Conservation (phyloP, 2,888 invertebrate species). For the Lasioglossum pauxillum region DNA sequence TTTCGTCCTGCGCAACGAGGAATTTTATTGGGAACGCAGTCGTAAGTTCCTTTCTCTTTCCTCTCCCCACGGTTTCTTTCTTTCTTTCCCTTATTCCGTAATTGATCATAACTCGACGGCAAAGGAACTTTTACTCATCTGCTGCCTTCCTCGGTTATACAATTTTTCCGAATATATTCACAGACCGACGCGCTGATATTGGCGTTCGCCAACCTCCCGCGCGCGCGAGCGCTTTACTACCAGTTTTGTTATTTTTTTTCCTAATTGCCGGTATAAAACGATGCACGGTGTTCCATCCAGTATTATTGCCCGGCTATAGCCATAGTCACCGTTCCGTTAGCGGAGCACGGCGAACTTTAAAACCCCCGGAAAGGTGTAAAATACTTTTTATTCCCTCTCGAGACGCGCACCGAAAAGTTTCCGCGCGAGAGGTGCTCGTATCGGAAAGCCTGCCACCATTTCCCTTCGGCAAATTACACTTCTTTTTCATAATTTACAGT, state of each 20-base stretch:
- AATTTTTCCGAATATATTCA: conserved; percentile 15
- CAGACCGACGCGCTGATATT: conserved; percentile 13
- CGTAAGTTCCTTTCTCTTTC: conserved; percentile 50
- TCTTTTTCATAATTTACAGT: not conserved
- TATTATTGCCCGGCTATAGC: not conserved
- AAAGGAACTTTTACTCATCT: conserved; percentile 49
- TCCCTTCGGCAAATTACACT: not conserved
- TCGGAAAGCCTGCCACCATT: not conserved
- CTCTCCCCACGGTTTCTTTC: not conserved
- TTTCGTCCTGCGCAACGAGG: conserved; percentile 55
- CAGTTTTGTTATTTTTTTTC: not conserved
- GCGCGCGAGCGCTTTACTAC: not conserved
- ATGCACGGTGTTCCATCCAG: not conserved
- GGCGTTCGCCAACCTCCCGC: not conserved
- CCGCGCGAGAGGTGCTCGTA: not conserved
- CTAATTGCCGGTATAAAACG: not conserved
- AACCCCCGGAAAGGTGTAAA: conserved; percentile 21
- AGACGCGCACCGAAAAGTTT: conserved; percentile 2
- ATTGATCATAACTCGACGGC: conserved; percentile 61
- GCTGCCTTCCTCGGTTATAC: not conserved
- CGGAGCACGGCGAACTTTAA: conserved; percentile 4
- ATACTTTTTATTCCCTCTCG: conserved; percentile 15
- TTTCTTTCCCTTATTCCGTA: conserved; percentile 45
- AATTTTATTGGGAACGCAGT: conserved; percentile 62
- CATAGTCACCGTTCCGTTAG: not conserved